phyloP scores from a whole-genome alignment of 2,888 invertebrate genomes.

The Cephalotes varians region DNA sequence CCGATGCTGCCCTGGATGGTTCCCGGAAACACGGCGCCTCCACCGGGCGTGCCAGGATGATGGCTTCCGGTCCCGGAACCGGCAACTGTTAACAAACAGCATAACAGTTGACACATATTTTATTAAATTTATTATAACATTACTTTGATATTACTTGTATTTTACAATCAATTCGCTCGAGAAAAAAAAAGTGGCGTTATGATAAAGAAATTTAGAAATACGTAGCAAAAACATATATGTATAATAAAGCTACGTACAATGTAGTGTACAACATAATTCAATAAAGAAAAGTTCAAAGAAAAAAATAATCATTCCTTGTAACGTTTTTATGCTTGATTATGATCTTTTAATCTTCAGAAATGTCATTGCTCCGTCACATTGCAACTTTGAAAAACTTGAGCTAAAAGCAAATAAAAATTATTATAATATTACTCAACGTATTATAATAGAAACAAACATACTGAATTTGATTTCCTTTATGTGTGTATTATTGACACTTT shows the following conservation, averaged over 20 bases:
- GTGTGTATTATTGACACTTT: not conserved
- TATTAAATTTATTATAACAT: not conserved
- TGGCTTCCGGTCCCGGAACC: conserved; percentile 86
- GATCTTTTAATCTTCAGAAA: not conserved
- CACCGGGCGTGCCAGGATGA: conserved; percentile 80
- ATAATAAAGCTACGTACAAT: no score
- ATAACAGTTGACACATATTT: not conserved
- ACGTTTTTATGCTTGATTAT: not conserved
- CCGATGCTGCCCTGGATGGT: conserved; percentile 81
- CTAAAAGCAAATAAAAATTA: not conserved
- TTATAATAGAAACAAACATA: not conserved
- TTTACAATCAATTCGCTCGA: not conserved
- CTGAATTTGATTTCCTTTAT: not conserved
- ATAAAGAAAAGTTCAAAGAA: not conserved
- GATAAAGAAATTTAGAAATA: not conserved
- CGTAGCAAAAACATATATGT: not conserved
- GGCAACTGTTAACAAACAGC: conserved; percentile 82
- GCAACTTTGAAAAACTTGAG: not conserved
- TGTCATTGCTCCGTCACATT: not conserved
- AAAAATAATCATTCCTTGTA: not conserved
- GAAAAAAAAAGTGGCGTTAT: conserved; percentile 3
- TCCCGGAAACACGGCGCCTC: conserved; percentile 80
- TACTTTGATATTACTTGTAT: not conserved
- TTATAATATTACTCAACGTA: not conserved
- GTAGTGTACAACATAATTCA: not conserved